Evolutionary conservation across 1,140 invertebrate species (phyloP).

Genomic region (Rhyacophila brunnea): DNA sequence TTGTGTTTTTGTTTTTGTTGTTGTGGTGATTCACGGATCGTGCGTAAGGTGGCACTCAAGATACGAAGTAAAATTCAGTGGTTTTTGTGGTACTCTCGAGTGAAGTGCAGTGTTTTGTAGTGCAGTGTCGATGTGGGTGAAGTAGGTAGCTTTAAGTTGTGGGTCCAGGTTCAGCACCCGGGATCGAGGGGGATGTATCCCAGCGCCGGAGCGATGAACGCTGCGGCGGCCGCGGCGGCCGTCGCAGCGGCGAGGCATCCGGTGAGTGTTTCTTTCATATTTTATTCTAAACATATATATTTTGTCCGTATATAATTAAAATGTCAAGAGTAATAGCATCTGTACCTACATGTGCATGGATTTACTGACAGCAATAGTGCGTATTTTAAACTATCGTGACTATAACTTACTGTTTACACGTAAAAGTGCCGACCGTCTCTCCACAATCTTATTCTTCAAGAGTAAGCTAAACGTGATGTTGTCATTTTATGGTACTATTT

Average conservation of each 20-base stretch:
- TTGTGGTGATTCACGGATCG: neutral
- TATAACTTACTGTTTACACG: too few species aligned
- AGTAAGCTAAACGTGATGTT: too few species aligned
- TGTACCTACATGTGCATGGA: too few species aligned
- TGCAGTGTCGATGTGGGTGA: neutral
- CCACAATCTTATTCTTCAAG: too few species aligned
- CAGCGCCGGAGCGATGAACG: conserved; percentile 55
- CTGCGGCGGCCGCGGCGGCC: conserved; percentile 54
- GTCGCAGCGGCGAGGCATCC: conserved; percentile 56
- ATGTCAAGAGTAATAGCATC: too few species aligned
- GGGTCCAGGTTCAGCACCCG: neutral
- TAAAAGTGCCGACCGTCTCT: too few species aligned
- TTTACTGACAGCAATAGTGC: too few species aligned
- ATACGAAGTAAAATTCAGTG: neutral
- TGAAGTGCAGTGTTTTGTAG: neutral
- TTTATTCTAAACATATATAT: too few species aligned
- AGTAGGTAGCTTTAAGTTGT: neutral
- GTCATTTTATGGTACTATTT: too few species aligned
- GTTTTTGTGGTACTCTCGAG: neutral
- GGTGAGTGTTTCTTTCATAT: too few species aligned
- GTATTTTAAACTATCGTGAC: too few species aligned
- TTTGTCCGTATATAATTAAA: too few species aligned
- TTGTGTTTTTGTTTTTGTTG: conserved; percentile 5
- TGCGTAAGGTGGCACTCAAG: neutral
- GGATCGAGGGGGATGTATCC: conserved; percentile 45